Evolutionary conservation across 1,140 invertebrate species (phyloP).

Genomic region (Drosophila ogumai): DNA sequence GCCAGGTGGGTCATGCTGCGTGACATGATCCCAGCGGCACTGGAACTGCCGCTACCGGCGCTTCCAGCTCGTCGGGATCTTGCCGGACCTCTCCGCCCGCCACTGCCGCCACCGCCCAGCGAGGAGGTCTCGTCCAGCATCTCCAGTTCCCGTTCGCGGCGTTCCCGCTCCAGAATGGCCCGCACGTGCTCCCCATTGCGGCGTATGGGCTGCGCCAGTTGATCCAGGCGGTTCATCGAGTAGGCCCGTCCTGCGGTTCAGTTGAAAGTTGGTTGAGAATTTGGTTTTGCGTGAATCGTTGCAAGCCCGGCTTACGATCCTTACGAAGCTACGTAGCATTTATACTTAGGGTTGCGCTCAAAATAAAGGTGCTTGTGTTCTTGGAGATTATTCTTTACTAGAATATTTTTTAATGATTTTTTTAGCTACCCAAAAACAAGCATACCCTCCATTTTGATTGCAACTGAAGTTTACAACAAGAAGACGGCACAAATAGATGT

Average conservation of each 20-base stretch:
- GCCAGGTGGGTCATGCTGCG: constrained; percentile 90
- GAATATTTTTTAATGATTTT: not conserved
- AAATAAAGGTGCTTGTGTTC: constrained; percentile 6
- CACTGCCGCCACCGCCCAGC: constrained; percentile 58
- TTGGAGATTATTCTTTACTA: not conserved
- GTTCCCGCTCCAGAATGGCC: constrained; percentile 76
- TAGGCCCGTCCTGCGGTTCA: constrained; percentile 89
- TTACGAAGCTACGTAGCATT: constrained; percentile 46
- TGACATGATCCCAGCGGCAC: constrained; percentile 86
- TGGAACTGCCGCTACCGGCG: constrained; percentile 56
- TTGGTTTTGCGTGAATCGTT: constrained; percentile 60
- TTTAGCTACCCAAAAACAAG: not conserved
- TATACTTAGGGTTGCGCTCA: constrained; percentile 16
- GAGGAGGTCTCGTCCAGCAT: constrained; percentile 81
- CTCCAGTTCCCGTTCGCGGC: constrained; percentile 75
- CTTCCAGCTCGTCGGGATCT: constrained; percentile 53
- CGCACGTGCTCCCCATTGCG: constrained; percentile 85
- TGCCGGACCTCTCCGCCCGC: constrained; percentile 22
- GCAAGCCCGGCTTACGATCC: constrained; percentile 30
- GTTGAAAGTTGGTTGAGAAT: constrained; percentile 64
- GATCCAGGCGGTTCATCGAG: constrained; percentile 96
- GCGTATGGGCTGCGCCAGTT: constrained; percentile 90
- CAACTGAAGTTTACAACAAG: constrained; percentile 17
- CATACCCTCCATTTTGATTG: constrained; percentile 12
- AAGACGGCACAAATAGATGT: constrained; percentile 38